These are phyloP conservation scores for Madoqua kirkii DNA, from an alignment of 2,113 vertebrate genomes.

Conservation along the genomic window DNA sequence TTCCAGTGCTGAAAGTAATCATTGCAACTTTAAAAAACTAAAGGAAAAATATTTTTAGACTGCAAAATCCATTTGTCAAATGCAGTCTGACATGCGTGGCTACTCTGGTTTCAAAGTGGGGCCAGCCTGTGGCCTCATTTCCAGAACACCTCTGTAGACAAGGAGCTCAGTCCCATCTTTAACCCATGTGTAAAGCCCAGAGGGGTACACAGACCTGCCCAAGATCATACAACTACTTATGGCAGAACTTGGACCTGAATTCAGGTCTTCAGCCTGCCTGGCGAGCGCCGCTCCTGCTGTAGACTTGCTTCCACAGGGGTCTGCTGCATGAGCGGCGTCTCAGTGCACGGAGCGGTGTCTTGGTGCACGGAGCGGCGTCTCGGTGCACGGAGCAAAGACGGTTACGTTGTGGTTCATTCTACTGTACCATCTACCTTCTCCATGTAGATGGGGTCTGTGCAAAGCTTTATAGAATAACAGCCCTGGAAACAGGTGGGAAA, in stretches of 20 bases:
- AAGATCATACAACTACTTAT: neutral
- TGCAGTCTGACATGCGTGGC: neutral
- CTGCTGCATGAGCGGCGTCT: neutral
- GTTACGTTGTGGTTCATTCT: neutral
- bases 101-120: neutral
- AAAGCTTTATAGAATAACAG: neutral
- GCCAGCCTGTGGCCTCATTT: neutral
- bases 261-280: neutral
- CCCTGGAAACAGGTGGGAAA: neutral
- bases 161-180: neutral
- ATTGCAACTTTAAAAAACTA: neutral
- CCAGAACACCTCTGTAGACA: neutral
- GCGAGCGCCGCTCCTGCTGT: fast-evolving
- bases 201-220: neutral
- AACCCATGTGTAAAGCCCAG: neutral
- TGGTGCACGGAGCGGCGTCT: fast-evolving
- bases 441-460: neutral
- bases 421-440: neutral
- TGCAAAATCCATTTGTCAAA: neutral
- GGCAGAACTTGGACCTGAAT: neutral
- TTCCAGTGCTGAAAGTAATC: neutral
- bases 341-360: fast-evolving
- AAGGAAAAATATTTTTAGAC: neutral
- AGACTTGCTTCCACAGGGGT: neutral
- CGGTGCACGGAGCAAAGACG: fast-evolving